Evolutionary conservation across 1,140 invertebrate genomes (phyloP).

Genomic region (Tetramorium simillimum): DNA sequence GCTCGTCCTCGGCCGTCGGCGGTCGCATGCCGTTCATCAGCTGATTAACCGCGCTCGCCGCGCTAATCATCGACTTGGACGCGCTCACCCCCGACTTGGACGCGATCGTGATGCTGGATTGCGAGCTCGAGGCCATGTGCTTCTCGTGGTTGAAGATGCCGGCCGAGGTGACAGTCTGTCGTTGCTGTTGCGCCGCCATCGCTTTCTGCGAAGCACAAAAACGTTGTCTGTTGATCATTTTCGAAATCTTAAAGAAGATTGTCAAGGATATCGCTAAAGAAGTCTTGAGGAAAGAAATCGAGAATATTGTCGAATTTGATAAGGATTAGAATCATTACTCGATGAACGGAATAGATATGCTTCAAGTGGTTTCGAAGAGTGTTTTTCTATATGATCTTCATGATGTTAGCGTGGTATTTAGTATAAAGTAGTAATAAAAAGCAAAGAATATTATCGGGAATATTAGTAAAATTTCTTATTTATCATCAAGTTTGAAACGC

Average conservation of each 20-base stretch:
- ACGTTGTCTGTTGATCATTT: neutral
- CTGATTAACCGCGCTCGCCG: conserved; percentile 87
- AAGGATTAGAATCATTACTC: neutral
- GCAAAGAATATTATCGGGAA: neutral
- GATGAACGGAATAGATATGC: neutral
- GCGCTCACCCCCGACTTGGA: conserved; percentile 91
- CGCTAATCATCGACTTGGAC: conserved; percentile 88
- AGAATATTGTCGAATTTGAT: neutral
- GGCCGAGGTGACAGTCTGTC: conserved; percentile 92
- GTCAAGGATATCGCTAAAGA: neutral
- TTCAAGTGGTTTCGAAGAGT: neutral
- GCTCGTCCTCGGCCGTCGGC: conserved; percentile 86
- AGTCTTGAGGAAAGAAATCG: neutral
- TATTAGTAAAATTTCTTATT: neutral
- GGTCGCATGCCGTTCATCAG: conserved; percentile 88
- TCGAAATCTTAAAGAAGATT: neutral
- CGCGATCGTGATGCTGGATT: conserved; percentile 91
- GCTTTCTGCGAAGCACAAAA: conserved; percentile 86
- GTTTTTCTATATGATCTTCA: neutral
- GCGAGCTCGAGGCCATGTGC: conserved; percentile 89
- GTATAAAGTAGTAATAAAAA: neutral
- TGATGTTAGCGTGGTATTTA: neutral
- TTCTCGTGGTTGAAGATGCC: conserved; percentile 93
- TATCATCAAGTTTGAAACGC: neutral
- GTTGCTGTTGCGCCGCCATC: conserved; percentile 93